Evolutionary conservation across 2,797 vertebrate species (phyloP).

Genomic region (Propithecus perrieri): DNA sequence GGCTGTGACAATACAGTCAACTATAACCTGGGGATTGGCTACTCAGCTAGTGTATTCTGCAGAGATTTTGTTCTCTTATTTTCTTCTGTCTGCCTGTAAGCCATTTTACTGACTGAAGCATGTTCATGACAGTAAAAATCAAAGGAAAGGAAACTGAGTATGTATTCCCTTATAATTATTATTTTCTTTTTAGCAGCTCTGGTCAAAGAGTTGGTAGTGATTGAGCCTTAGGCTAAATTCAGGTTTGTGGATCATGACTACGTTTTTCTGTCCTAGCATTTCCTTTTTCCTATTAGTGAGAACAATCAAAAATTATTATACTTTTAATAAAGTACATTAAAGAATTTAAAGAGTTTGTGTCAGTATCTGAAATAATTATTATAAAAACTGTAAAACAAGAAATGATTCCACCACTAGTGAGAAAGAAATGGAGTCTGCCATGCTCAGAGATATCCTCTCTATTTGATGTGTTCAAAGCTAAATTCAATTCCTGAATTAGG

Average conservation of each 20-base stretch:
- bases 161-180: not conserved
- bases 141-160: not conserved
- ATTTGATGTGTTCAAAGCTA: not conserved
- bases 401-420: not conserved
- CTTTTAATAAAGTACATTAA: not conserved
- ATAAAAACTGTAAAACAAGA: not conserved
- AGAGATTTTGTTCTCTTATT: slow-evolving; percentile 27
- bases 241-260: not conserved
- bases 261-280: not conserved
- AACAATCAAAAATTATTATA: not conserved
- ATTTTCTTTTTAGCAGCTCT: not conserved
- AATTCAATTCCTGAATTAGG: not conserved
- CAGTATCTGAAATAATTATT: not conserved
- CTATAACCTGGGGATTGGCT: not conserved
- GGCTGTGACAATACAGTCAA: not conserved
- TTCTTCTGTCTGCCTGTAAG: slow-evolving; percentile 7
- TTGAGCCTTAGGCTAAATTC: not conserved
- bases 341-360: not conserved
- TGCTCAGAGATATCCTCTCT: not conserved
- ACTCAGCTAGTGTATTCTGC: not conserved
- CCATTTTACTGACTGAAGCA: not conserved
- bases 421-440: not conserved
- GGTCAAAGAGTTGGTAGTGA: not conserved
- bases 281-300: not conserved
- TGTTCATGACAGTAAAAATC: slow-evolving; percentile 37